Evolutionary conservation across 2,888 invertebrate genomes (phyloP).

Genomic region (Leptinotarsa peninsularis): DNA sequence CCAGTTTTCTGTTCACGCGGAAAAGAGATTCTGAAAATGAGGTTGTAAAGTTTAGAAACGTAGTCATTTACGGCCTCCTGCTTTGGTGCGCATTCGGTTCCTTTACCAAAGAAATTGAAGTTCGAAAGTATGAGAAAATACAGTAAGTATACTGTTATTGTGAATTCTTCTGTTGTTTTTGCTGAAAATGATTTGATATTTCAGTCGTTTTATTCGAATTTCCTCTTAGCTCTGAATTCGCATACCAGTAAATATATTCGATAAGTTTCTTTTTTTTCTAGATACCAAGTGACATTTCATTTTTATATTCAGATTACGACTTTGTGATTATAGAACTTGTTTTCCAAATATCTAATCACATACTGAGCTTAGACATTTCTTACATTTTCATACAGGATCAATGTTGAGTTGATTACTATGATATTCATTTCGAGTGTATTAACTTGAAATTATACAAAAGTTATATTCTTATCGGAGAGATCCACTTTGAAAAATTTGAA

Average conservation of each 20-base stretch:
- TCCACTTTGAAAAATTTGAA: too few relatives aligned
- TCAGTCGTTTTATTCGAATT: background rate
- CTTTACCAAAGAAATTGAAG: conserved; percentile 6
- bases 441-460: too few relatives aligned
- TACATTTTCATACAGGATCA: too few relatives aligned
- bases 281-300: too few relatives aligned
- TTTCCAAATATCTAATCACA: too few relatives aligned
- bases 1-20: conserved; percentile 14
- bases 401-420: too few relatives aligned
- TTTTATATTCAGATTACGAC: too few relatives aligned
- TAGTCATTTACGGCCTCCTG: background rate
- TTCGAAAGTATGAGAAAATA: background rate
- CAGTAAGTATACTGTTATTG: background rate
- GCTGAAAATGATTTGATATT: background rate
- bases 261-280: too few relatives aligned
- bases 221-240: background rate
- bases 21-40: conserved; percentile 18
- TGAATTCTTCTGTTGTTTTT: background rate
- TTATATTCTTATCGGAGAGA: too few relatives aligned
- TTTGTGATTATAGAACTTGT: too few relatives aligned
- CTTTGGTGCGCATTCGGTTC: conserved; percentile 3
- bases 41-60: conserved; percentile 16
- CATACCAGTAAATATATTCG: background rate
- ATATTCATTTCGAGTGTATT: too few relatives aligned
- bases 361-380: too few relatives aligned